Conservation (phyloP, 1,140 invertebrate species). For the Rhysida immarginata region DNA sequence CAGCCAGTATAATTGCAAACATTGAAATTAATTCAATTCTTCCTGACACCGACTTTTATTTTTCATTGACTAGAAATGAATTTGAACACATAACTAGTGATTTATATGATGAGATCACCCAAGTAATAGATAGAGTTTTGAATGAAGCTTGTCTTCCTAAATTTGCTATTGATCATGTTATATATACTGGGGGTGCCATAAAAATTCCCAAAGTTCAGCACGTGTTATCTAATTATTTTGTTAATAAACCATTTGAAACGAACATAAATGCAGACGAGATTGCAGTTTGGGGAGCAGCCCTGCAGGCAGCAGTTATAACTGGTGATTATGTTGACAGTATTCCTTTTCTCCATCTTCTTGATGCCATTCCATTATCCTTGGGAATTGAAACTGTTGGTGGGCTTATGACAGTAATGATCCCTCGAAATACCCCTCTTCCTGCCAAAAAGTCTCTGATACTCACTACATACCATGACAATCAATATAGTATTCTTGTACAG, state of each 20-base stretch:
- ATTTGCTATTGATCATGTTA: constrained; percentile 16
- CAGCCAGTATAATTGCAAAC: not conserved
- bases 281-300: constrained; percentile 30
- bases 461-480: constrained; percentile 39
- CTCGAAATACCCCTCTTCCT: constrained; percentile 38
- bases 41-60: constrained; percentile 5
- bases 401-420: constrained; percentile 39
- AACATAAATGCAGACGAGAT: constrained; percentile 32
- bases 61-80: constrained; percentile 12
- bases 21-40: constrained; percentile 12
- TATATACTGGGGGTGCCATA: constrained; percentile 21
- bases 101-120: constrained; percentile 13
- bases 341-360: not conserved
- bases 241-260: constrained; percentile 14
- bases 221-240: constrained; percentile 16
- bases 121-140: constrained; percentile 11
- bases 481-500: constrained; percentile 29
- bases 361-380: constrained; percentile 7
- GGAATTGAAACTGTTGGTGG: constrained; percentile 25
- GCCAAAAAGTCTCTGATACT: constrained; percentile 38
- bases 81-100: constrained; percentile 16
- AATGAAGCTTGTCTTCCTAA: constrained; percentile 14
- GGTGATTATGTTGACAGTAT: constrained; percentile 16
- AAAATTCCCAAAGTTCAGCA: constrained; percentile 19
- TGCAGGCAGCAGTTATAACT: constrained; percentile 23